Evolutionary conservation across 1,140 invertebrate species (phyloP).

Genomic region (Lasioglossum albipes): DNA sequence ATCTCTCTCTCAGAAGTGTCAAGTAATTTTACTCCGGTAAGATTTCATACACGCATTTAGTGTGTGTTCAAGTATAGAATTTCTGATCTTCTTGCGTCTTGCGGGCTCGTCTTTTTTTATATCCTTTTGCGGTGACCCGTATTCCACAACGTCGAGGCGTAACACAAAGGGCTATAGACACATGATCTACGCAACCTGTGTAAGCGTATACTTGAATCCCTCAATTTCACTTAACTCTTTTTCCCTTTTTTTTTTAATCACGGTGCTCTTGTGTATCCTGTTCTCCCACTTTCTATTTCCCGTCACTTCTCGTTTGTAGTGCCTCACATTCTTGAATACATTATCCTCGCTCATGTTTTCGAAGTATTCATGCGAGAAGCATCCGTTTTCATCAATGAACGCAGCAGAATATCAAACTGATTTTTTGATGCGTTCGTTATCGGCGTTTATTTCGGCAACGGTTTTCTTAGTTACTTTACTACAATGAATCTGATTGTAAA

Average conservation of each 20-base stretch:
- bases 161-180: constrained; percentile 30
- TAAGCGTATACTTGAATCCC: constrained; percentile 17
- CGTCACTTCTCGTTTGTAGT: not conserved
- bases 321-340: not conserved
- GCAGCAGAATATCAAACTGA: too few species aligned
- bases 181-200: not conserved
- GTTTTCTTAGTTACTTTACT: too few species aligned
- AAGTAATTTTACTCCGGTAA: constrained; percentile 9
- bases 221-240: constrained; percentile 20
- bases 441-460: too few species aligned
- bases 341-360: not conserved
- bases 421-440: too few species aligned
- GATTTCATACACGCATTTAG: constrained; percentile 9
- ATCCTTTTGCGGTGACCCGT: constrained; percentile 7
- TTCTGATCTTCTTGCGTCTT: constrained; percentile 27
- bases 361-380: not conserved
- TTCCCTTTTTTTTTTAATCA: not conserved
- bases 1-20: not conserved
- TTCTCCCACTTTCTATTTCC: not conserved
- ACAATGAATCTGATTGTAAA: too few species aligned
- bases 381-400: not conserved
- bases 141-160: constrained; percentile 3
- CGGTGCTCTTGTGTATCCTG: not conserved
- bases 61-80: constrained; percentile 17
- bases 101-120: constrained; percentile 11